A percentile compares a stretch with the other conserved stretches of the same genome.
These are phyloP conservation scores for Acrobasis consociella DNA, from an alignment of 2,888 invertebrate species.

Conservation along the genomic window DNA sequence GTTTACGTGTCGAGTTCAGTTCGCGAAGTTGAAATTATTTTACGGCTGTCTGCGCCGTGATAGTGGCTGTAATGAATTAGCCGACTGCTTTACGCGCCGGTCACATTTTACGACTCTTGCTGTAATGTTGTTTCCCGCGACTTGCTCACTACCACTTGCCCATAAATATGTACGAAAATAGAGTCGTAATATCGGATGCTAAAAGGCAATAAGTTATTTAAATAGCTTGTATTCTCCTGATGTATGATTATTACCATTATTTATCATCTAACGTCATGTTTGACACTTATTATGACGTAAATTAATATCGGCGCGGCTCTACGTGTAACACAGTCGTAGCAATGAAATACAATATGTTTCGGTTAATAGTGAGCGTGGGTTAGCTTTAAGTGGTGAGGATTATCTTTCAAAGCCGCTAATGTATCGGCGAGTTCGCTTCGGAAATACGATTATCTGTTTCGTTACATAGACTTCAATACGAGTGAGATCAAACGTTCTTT, in stretches of 20 bases:
- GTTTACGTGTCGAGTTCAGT: constrained; percentile 8
- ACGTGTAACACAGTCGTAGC: not conserved
- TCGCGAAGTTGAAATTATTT: constrained; percentile 9
- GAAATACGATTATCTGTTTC: constrained; percentile 6
- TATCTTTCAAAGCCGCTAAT: constrained; percentile 11
- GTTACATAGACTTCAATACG: not conserved
- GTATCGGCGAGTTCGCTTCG: constrained; percentile 8
- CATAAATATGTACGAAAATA: constrained; percentile 7
- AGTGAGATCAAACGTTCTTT: not conserved
- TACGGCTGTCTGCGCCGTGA: not conserved
- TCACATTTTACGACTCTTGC: constrained; percentile 6
- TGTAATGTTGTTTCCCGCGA: constrained; percentile 6
- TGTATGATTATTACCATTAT: constrained; percentile 11
- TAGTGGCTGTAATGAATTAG: constrained; percentile 11
- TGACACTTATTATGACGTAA: constrained; percentile 9
- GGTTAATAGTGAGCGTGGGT: not conserved
- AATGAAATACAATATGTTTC: constrained; percentile 12
- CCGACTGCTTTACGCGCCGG: not conserved
- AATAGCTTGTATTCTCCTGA: constrained; percentile 9
- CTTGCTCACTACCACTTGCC: not conserved
- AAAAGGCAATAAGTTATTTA: constrained; percentile 3
- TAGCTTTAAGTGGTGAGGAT: constrained; percentile 8
- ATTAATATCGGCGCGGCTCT: not conserved
- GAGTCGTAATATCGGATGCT: constrained; percentile 9
- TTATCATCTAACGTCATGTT: not conserved